These are phyloP conservation scores for Toxostoma redivivum DNA, from an alignment of 2,113 vertebrate species.

Conservation along the genomic window DNA sequence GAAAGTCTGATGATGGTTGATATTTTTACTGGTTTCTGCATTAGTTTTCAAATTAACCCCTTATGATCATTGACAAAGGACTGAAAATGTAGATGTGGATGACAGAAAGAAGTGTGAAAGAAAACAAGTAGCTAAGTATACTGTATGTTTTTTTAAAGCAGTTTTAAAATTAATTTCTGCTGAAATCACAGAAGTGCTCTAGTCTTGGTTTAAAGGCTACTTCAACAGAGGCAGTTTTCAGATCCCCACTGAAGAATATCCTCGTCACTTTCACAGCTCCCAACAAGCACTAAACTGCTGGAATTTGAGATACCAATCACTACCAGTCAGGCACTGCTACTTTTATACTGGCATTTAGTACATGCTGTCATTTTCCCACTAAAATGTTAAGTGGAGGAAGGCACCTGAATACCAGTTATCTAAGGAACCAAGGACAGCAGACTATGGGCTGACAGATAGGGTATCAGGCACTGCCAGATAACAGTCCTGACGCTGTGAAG, in stretches of 20 bases:
- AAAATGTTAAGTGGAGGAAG: not conserved
- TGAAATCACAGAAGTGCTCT: not conserved
- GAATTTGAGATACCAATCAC: not conserved
- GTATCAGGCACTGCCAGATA: not conserved
- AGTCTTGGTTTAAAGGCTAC: not conserved
- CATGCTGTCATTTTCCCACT: not conserved
- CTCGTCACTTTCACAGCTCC: not conserved
- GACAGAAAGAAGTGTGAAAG: not conserved
- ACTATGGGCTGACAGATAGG: not conserved
- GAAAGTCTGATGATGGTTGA: not conserved
- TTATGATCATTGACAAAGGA: not conserved
- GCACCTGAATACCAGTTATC: not conserved
- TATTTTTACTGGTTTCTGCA: not conserved
- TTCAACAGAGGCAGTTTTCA: not conserved
- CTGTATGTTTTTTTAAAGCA: not conserved
- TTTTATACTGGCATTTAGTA: not conserved
- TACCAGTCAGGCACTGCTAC: not conserved
- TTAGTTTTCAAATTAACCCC: not conserved
- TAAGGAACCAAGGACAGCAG: not conserved
- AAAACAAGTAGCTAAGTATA: not conserved
- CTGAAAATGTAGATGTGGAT: not conserved
- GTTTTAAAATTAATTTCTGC: not conserved
- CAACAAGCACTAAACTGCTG: not conserved
- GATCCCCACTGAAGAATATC: not conserved
- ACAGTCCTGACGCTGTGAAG: not conserved